Evolutionary conservation across 2,797 vertebrate genomes (phyloP).

Genomic region (Gadopsis marmoratus): DNA sequence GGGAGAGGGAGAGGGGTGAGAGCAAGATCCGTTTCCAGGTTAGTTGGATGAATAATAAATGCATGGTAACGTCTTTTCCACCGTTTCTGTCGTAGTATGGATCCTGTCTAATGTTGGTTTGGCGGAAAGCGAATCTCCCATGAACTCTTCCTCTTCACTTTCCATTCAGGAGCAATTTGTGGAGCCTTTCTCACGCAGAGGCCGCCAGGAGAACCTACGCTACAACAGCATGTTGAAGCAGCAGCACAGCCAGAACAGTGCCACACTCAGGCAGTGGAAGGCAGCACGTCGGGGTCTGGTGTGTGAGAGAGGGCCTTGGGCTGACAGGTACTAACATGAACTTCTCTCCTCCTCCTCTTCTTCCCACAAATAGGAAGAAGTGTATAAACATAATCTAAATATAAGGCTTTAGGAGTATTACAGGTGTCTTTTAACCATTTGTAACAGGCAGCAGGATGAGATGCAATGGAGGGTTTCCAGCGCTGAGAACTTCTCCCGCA

Average conservation of each 20-base stretch:
- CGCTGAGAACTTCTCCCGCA: constrained; percentile 96
- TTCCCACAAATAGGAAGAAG: too few relatives aligned
- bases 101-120: not conserved
- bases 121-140: not conserved
- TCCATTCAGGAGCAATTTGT: constrained; percentile 91
- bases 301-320: constrained; percentile 96
- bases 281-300: constrained; percentile 89
- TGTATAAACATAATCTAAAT: not conserved
- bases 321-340: constrained; percentile 86
- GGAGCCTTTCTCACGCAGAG: constrained; percentile 92
- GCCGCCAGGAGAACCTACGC: constrained; percentile 94
- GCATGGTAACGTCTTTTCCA: not conserved
- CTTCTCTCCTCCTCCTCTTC: rapidly evolving
- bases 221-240: constrained; percentile 98
- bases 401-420: not conserved
- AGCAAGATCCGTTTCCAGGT: constrained; percentile 99
- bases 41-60: constrained; percentile 25
- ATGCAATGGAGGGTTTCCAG: constrained; percentile 94
- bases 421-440: constrained; percentile 24
- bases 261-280: constrained; percentile 92
- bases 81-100: not conserved
- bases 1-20: constrained; percentile 95
- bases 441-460: constrained; percentile 85
- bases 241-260: constrained; percentile 89
- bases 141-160: not conserved